A percentile compares a stretch with the other conserved stretches of the same genome.
Conservation (phyloP, 2,797 vertebrate species). For the Chaetophractus vellerosus region DNA sequence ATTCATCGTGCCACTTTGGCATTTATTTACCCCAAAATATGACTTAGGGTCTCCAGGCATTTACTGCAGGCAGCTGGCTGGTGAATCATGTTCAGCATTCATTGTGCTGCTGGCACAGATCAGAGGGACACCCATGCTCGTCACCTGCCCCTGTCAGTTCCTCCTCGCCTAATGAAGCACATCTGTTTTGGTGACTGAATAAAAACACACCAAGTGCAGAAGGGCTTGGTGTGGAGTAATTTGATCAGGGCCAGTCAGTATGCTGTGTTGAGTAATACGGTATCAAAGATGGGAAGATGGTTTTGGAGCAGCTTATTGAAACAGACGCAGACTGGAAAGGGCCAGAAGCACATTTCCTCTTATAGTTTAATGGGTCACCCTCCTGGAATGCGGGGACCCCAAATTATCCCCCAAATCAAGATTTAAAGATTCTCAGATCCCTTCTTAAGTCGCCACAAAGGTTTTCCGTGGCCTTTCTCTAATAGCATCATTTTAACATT, state of each 20-base stretch:
- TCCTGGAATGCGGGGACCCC: background rate
- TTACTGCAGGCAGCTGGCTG: slow-evolving; percentile 36
- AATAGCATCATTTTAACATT: slow-evolving; percentile 61
- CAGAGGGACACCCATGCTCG: slow-evolving; percentile 6
- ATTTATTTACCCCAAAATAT: slow-evolving; percentile 60
- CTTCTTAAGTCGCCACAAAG: background rate
- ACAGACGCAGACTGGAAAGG: background rate
- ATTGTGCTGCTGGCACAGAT: background rate
- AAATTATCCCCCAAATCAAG: background rate
- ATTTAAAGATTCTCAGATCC: background rate
- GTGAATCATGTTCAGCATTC: slow-evolving; percentile 58
- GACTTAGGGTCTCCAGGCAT: slow-evolving; percentile 13
- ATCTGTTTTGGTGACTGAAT: slow-evolving; percentile 80
- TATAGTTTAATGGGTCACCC: background rate
- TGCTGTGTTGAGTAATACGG: background rate
- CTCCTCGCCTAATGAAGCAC: slow-evolving; percentile 67
- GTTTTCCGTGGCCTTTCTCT: slow-evolving; percentile 26
- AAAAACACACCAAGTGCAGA: slow-evolving; percentile 73
- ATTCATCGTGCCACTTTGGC: background rate
- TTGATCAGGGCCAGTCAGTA: slow-evolving; percentile 69
- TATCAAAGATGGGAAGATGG: slow-evolving; percentile 12
- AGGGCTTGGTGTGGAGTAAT: slow-evolving; percentile 71
- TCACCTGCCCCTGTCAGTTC: slow-evolving; percentile 85
- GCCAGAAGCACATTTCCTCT: background rate
- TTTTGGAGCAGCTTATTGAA: background rate